phyloP scores from a whole-genome alignment of 2,113 vertebrate genomes.

The Cephalopterus ornatus region DNA sequence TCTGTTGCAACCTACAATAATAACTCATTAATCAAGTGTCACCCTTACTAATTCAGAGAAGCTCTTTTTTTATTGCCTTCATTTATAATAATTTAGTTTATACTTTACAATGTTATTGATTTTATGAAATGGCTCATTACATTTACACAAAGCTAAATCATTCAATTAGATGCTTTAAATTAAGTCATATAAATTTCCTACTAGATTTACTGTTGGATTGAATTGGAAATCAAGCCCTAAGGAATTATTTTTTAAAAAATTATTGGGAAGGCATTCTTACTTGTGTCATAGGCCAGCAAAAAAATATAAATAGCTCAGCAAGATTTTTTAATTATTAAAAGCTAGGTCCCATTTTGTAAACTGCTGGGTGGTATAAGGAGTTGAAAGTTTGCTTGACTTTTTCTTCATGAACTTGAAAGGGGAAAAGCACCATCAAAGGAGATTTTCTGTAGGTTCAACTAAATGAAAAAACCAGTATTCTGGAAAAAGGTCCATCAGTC shows the following conservation, averaged over 20 bases:
- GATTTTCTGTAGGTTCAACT: neutral
- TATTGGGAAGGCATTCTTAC: neutral
- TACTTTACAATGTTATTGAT: slow-evolving; percentile 69
- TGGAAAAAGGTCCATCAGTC: neutral
- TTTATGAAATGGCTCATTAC: slow-evolving; percentile 69
- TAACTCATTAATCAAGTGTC: slow-evolving; percentile 59
- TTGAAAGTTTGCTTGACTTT: neutral
- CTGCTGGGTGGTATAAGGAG: neutral
- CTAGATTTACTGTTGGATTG: slow-evolving; percentile 35
- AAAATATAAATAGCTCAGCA: neutral
- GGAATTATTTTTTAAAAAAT: slow-evolving; percentile 40
- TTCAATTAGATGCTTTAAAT: slow-evolving; percentile 65
- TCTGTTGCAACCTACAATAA: slow-evolving; percentile 25
- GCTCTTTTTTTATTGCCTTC: slow-evolving; percentile 63
- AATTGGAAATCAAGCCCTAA: slow-evolving; percentile 50
- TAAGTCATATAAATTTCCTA: slow-evolving; percentile 60
- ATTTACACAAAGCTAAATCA: slow-evolving; percentile 66
- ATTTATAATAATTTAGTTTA: slow-evolving; percentile 71
- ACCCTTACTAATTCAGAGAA: slow-evolving; percentile 32
- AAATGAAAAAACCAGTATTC: neutral
- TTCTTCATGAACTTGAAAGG: neutral
- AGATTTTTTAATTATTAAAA: neutral
- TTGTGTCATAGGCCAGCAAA: neutral
- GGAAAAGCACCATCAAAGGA: neutral
- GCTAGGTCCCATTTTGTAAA: neutral